phyloP scores from a whole-genome alignment of 2,888 invertebrate species.

The Meganola albula region DNA sequence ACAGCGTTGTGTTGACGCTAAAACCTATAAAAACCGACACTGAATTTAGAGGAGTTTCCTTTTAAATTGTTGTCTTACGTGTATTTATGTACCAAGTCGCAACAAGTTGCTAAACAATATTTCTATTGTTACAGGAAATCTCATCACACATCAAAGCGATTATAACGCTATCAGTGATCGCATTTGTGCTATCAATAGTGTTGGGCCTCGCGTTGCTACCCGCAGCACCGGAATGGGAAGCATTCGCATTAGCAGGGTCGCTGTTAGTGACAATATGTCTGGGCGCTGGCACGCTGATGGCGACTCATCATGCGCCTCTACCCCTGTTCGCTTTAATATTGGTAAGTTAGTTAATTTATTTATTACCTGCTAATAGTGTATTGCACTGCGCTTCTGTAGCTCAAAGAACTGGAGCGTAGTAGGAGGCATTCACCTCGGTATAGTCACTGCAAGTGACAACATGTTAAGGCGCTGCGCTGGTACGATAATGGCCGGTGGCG shows the following conservation, averaged over 20 bases:
- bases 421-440: too few relatives aligned
- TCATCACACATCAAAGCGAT: conserved; percentile 60
- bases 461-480: too few relatives aligned
- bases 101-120: background rate
- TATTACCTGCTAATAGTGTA: too few relatives aligned
- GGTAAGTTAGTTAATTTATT: conserved; percentile 52
- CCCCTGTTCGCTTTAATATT: conserved; percentile 87
- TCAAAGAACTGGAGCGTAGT: too few relatives aligned
- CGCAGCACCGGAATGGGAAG: conserved; percentile 78
- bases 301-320: conserved; percentile 79
- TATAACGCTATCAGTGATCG: conserved; percentile 71
- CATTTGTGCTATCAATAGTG: conserved; percentile 68
- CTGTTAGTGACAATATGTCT: conserved; percentile 77
- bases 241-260: conserved; percentile 79
- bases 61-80: too few relatives aligned
- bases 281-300: conserved; percentile 79
- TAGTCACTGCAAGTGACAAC: too few relatives aligned
- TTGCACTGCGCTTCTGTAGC: too few relatives aligned
- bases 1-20: too few relatives aligned
- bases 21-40: too few relatives aligned
- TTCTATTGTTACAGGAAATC: conserved; percentile 69
- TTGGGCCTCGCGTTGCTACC: conserved; percentile 76
- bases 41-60: too few relatives aligned
- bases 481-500: too few relatives aligned
- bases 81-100: background rate